Base-by-base conservation (phyloP, 2,888 invertebrate genomes). In the Synanthedon myopaeformis region DNA sequence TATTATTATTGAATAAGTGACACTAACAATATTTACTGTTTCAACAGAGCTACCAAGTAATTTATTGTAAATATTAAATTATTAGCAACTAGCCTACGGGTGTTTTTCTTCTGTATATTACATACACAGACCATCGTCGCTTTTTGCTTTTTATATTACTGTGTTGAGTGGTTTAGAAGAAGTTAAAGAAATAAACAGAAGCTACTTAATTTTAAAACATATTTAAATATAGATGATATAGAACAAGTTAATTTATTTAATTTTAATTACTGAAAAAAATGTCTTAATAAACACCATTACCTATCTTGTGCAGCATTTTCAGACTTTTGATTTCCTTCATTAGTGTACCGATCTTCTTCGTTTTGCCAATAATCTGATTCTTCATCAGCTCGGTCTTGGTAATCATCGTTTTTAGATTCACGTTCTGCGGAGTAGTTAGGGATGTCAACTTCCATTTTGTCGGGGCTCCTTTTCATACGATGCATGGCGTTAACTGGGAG, bases 301-400 rank as follows among this genome's bases (percentile, higher is more conserved):
- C 61, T 61, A 53, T 67, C 59, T 4, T 62, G 57, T 23, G 66
- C 61, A 13, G 62, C 58, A 19, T 65, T 58, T 1, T 61, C 61
- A 42, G 65, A 58, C 17, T 63, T 65, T 5, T 56, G 58, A 41
- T 63, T 56, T 4, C 58, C 67, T 28, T 59, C 59, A 4, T 59
- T 57, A 12, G 59, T 54, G 12, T 58, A 52, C 48, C 55, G 61
- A 6, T 65, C 64, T 6, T 63, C 63, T 51, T 70, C 63, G 4
- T 61, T 63, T 49, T 66, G 59, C 70, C 70, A 68, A 57, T 70
- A 69, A 14, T 63, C 59, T 35, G 56, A 58, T 42, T 71, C 70
- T 1, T 69, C 61, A 3, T 67, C 57, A 51, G 65, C 55, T 49
- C 59, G 56, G 8, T 64, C 65, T 54, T 67, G 61, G 52, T 65